A percentile compares a stretch with the other conserved stretches of the same genome.
These are phyloP conservation scores for Cistogaster globosa DNA, from an alignment of 2,888 invertebrate genomes.

Conservation along the genomic window DNA sequence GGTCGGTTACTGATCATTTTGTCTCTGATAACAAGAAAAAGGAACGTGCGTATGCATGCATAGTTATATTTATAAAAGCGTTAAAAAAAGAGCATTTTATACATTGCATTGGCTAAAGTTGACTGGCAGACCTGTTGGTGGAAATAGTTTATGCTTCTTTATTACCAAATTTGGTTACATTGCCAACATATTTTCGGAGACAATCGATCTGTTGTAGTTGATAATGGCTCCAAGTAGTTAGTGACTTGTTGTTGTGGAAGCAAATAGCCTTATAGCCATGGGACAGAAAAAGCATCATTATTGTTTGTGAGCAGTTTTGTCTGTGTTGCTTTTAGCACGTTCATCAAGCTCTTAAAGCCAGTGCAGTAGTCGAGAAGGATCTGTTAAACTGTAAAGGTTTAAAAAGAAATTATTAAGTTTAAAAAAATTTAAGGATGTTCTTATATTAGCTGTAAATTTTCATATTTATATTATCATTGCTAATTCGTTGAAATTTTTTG, in stretches of 20 bases:
- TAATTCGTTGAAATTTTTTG: too few relatives aligned
- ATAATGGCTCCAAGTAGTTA: constrained; percentile 54
- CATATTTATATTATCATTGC: too few relatives aligned
- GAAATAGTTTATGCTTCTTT: constrained; percentile 69
- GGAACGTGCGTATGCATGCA: constrained; percentile 69
- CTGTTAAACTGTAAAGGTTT: background rate
- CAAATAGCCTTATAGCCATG: constrained; percentile 26
- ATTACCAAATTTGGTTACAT: constrained; percentile 75
- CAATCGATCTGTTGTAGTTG: constrained; percentile 70
- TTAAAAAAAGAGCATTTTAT: constrained; percentile 69
- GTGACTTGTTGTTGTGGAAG: constrained; percentile 35
- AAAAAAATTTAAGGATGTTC: too few relatives aligned
- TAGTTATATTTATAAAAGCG: constrained; percentile 69
- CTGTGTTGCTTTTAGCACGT: constrained; percentile 67
- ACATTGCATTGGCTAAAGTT: constrained; percentile 44
- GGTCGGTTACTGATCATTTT: constrained; percentile 63
- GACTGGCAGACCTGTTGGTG: constrained; percentile 64
- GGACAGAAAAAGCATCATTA: constrained; percentile 41
- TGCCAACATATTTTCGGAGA: constrained; percentile 71
- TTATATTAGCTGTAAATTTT: too few relatives aligned
- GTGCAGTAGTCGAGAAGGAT: background rate
- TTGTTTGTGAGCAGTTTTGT: constrained; percentile 44
- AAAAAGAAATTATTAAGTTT: too few relatives aligned
- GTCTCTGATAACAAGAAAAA: constrained; percentile 65
- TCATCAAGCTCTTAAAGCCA: constrained; percentile 46